phyloP scores from a whole-genome alignment of 2,113 vertebrate species.

The Paracanthobrama guichenoti region DNA sequence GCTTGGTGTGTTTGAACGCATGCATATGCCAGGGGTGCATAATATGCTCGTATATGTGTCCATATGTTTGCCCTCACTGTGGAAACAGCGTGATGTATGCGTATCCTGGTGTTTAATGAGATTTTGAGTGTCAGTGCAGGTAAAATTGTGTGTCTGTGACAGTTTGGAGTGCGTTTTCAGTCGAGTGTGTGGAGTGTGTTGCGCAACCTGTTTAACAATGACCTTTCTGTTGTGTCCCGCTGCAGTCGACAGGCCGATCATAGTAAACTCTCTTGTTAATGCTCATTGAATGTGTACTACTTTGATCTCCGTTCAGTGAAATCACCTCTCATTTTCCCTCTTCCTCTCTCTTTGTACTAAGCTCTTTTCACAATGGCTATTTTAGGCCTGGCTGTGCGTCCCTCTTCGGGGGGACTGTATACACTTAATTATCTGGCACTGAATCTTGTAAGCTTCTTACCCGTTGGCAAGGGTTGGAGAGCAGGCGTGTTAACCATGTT shows the following conservation, averaged over 20 bases:
- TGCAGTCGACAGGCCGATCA: conserved; percentile 14
- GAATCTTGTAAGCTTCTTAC: conserved; percentile 51
- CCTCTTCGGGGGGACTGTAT: conserved; percentile 45
- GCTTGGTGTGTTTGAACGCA: conserved; percentile 1
- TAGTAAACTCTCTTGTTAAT: neutral
- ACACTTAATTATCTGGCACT: conserved; percentile 59
- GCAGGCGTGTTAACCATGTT: conserved; percentile 32
- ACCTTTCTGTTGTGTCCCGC: conserved; percentile 1
- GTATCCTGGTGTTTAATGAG: neutral
- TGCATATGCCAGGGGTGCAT: neutral
- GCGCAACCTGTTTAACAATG: neutral
- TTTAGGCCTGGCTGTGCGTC: conserved; percentile 49
- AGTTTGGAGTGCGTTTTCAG: conserved; percentile 22
- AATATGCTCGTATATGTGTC: neutral
- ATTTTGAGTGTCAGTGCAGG: neutral
- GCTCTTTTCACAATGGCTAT: conserved; percentile 55
- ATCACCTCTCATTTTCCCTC: conserved; percentile 1
- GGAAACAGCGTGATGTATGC: neutral
- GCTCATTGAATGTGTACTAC: neutral
- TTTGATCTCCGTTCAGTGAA: conserved; percentile 18
- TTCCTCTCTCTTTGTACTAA: conserved; percentile 22
- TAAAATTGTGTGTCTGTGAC: neutral
- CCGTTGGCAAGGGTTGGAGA: conserved; percentile 33
- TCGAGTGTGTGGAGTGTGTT: neutral
- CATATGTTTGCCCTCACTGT: neutral